phyloP scores from a whole-genome alignment of 2,888 invertebrate genomes.

The Acleris cristana region DNA sequence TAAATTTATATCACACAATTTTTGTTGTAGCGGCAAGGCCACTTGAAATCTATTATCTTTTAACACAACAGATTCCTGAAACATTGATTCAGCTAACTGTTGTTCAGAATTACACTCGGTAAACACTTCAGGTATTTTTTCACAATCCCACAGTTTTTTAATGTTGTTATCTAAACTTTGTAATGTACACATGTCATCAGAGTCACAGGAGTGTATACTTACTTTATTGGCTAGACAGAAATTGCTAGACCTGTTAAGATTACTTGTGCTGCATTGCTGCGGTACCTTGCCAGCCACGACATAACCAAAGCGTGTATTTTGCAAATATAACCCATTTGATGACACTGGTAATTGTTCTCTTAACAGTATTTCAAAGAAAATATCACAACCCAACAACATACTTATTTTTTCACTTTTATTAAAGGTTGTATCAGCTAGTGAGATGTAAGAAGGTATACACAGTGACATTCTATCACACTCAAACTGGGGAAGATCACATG shows the following conservation, averaged over 20 bases:
- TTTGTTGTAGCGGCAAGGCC: constrained; percentile 22
- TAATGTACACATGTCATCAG: not conserved
- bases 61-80: constrained; percentile 2
- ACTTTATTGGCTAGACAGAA: not conserved
- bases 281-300: not conserved
- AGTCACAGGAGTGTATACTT: too few relatives aligned
- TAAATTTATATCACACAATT: constrained; percentile 10
- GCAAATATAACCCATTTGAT: too few relatives aligned
- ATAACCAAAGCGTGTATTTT: too few relatives aligned
- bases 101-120: constrained; percentile 11
- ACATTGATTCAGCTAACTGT: constrained; percentile 12
- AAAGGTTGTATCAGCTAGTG: too few relatives aligned
- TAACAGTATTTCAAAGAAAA: too few relatives aligned
- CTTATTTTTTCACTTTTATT: too few relatives aligned
- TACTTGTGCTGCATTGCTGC: not conserved
- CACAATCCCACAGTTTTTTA: constrained; percentile 14
- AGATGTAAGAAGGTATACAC: too few relatives aligned
- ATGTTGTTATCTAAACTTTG: constrained; percentile 3
- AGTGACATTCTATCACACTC: too few relatives aligned
- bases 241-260: not conserved
- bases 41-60: constrained; percentile 24
- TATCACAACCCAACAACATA: too few relatives aligned
- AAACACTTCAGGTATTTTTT: constrained; percentile 14
- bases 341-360: too few relatives aligned
- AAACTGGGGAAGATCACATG: too few relatives aligned